Evolutionary conservation across 1,140 invertebrate genomes (phyloP), one percentile per base, ranked within the genome.

Genomic region (Drosophila novamexicana): DNA sequence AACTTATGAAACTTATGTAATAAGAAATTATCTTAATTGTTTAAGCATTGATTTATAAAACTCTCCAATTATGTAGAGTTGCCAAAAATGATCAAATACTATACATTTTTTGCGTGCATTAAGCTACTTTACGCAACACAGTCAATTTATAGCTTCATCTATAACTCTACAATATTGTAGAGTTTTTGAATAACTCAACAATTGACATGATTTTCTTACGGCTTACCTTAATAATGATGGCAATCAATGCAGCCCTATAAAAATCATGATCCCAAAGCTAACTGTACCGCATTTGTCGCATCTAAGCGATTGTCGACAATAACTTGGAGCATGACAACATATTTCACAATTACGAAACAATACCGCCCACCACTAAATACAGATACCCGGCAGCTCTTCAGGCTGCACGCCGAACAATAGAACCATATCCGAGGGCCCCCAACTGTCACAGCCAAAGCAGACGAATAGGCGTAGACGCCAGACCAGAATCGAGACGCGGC

Each of bases 271-370:
- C 77, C 64, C 52, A 44, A 29, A 68, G 57, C 71, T 61, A 83
- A 79, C 62, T 67, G 76, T 76, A 79, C 50, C 83, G 74, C 78
- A 86, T 85, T 85, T 84, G 81, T 86, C 74, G 82, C 82, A 65
- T 86, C 66, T 73, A 84, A 78, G 52, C 62, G 63, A 64, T 59
- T 57, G 12, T 14, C 82, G 74, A 78, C 66, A 74, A 81, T 62
- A 79, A 76, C 76, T 83, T 76, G 76, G 57, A 77, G 54, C 84
- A 79, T 88, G 78, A 88, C 84, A 88, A 83, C 83, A 89, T 88
- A 88, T 88, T 88, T 88, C 79, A 84, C 83, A 88, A 88, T 88
- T 88, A 88, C 83, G 79, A 88, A 88, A 88, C 83, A 77, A 88
- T 88, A 83, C 69, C 81, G 84, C 81, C 81, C 81, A 84, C 81